These are phyloP conservation scores for Ecdyonurus torrentis DNA, from an alignment of 2,888 invertebrate species.

Conservation along the genomic window DNA sequence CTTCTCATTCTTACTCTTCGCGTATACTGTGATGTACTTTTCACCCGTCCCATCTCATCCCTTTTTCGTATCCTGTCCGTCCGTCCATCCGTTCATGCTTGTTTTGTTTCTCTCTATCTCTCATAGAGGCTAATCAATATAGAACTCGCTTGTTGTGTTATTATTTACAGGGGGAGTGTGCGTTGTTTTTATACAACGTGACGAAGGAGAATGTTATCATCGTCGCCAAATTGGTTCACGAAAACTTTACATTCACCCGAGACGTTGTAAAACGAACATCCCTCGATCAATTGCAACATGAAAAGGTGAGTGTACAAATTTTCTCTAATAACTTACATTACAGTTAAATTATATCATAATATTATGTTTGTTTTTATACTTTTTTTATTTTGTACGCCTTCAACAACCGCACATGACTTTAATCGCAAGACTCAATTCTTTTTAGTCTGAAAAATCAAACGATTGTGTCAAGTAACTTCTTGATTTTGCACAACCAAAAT, in stretches of 20 bases:
- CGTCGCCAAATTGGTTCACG: constrained; percentile 37
- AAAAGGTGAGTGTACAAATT: background rate
- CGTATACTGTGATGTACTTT: too few species aligned
- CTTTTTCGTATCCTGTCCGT: background rate
- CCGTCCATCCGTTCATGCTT: background rate
- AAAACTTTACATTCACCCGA: constrained; percentile 41
- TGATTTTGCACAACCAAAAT: too few species aligned
- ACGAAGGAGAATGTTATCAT: constrained; percentile 80
- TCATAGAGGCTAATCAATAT: background rate
- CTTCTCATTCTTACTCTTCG: too few species aligned
- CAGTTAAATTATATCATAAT: too few species aligned
- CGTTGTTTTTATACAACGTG: constrained; percentile 66
- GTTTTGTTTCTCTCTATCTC: background rate
- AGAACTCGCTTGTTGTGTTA: constrained; percentile 9
- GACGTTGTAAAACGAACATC: constrained; percentile 21
- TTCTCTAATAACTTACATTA: too few species aligned
- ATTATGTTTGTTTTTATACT: too few species aligned
- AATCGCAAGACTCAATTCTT: too few species aligned
- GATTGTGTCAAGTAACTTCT: too few species aligned
- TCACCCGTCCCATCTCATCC: too few species aligned
- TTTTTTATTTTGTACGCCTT: too few species aligned
- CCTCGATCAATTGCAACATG: constrained; percentile 14
- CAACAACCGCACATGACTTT: too few species aligned
- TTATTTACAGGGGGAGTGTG: constrained; percentile 60
- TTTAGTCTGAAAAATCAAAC: too few species aligned